phyloP scores from a whole-genome alignment of 2,888 invertebrate genomes.

The Agrilus mali region DNA sequence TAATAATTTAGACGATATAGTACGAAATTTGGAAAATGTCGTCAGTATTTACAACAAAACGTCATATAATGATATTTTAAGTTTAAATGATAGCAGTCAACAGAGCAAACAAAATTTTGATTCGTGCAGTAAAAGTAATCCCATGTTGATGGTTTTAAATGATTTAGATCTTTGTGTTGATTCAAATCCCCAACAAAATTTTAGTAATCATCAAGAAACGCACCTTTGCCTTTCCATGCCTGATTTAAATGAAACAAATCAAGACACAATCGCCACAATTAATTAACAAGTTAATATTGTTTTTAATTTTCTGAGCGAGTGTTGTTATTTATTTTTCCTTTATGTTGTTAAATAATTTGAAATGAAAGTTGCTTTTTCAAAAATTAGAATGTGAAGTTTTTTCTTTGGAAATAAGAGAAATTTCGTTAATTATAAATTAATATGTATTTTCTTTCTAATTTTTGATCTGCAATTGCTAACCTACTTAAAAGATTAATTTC shows the following conservation, averaged over 20 bases:
- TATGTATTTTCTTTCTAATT: no score
- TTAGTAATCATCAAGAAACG: slow-evolving; percentile 13
- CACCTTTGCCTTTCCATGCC: slow-evolving; percentile 29
- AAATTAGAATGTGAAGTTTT: no score
- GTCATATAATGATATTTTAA: slow-evolving; percentile 1
- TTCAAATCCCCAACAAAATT: slow-evolving; percentile 11
- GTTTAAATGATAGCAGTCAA: slow-evolving; percentile 2
- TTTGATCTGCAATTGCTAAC: no score
- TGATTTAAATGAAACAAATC: slow-evolving; percentile 25
- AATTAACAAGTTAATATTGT: no score
- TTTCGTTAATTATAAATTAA: no score
- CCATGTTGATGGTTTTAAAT: slow-evolving; percentile 15
- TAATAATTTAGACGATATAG: slow-evolving; percentile 13
- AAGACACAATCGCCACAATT: slow-evolving; percentile 11
- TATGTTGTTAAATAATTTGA: no score
- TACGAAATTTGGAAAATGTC: slow-evolving; percentile 14
- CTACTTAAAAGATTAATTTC: no score
- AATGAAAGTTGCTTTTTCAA: no score
- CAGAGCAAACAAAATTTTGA: not conserved
- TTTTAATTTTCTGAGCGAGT: no score
- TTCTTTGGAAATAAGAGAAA: no score
- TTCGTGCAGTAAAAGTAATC: slow-evolving; percentile 1
- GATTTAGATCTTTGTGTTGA: slow-evolving; percentile 21
- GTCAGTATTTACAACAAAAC: slow-evolving; percentile 11
- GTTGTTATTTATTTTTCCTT: no score